Evolutionary conservation across 2,888 invertebrate genomes (phyloP), one percentile per base, ranked within the genome.

Genomic region (Phrixothrix hirtus): DNA sequence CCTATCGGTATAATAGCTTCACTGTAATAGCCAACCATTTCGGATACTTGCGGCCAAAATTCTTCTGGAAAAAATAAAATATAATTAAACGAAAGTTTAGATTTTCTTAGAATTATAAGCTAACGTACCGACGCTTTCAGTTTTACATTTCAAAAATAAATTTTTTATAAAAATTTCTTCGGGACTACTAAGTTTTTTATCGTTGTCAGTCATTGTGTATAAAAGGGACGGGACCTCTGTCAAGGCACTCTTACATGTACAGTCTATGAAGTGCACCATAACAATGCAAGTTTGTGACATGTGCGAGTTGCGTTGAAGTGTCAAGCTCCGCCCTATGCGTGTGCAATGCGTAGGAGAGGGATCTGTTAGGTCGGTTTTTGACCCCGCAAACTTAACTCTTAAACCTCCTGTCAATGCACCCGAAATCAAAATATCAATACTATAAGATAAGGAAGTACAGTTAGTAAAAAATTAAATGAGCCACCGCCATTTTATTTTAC

Each of bases 21-120:
- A 63, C 71, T 74, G 68, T 78, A 79, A 61, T 75, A 79, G 38
- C 79, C 80, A 35, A 81, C 80, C 80, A 81, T 81, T 65, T 79
- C 78, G 32, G 57, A 46, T 10, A 45, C 55, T 29, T 57, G 57
- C 9, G 57, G 65, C 78, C 79, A 79, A 62, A 72, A 64, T 60
- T 75, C 75, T 65, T 78, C 78, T 79, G 75, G 3, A 76, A 77
- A 42, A 68, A 65, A 59, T 63, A 69, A 72, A 75, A 73, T 64
- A 71, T n/a, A n/a, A n/a, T n/a, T n/a, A n/a, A n/a, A n/a, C n/a
- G n/a, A n/a, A n/a, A n/a, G n/a, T n/a, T n/a, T n/a, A n/a, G n/a
- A n/a, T n/a, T n/a, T n/a, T n/a, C n/a, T n/a, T n/a, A n/a, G n/a
- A n/a, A n/a, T n/a, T n/a, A 13, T 13, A 31, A 14, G n/a, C 5